phyloP scores from a whole-genome alignment of 2,113 vertebrate species.

The Sebastes fasciatus region DNA sequence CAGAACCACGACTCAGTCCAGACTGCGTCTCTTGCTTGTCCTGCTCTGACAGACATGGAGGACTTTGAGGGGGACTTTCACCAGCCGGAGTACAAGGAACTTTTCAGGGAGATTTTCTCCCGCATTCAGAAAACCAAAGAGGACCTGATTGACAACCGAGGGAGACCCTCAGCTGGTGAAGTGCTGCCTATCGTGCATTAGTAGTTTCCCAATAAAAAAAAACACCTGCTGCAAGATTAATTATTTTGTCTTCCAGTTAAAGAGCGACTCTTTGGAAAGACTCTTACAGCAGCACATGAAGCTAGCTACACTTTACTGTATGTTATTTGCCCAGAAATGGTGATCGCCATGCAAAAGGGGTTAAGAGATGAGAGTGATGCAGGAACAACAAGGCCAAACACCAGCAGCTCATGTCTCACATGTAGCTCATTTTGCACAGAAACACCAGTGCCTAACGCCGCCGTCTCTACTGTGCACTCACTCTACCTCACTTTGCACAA shows the following conservation, averaged over 20 bases:
- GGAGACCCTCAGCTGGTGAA: conserved; percentile 18
- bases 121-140: conserved; percentile 94
- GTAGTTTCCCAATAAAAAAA: background rate
- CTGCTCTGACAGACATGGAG: conserved; percentile 22
- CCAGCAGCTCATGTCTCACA: conserved; percentile 35
- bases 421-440: conserved; percentile 55
- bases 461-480: conserved; percentile 43
- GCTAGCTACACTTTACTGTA: background rate
- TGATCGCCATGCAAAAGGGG: conserved; percentile 18
- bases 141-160: conserved; percentile 90
- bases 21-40: conserved; percentile 71
- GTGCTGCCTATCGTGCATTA: conserved; percentile 26
- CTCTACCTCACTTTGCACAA: conserved; percentile 60
- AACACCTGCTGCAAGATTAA: background rate
- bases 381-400: conserved; percentile 28
- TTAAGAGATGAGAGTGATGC: conserved; percentile 39
- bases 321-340: conserved; percentile 37
- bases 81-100: conserved; percentile 92
- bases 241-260: conserved; percentile 18
- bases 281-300: conserved; percentile 3
- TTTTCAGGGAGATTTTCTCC: conserved; percentile 95
- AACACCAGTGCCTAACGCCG: conserved; percentile 73
- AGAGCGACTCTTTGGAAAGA: background rate
- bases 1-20: conserved; percentile 85
- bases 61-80: conserved; percentile 61